Base-by-base conservation (phyloP, 2,113 vertebrate genomes). In the Stigmatopora nigra region DNA sequence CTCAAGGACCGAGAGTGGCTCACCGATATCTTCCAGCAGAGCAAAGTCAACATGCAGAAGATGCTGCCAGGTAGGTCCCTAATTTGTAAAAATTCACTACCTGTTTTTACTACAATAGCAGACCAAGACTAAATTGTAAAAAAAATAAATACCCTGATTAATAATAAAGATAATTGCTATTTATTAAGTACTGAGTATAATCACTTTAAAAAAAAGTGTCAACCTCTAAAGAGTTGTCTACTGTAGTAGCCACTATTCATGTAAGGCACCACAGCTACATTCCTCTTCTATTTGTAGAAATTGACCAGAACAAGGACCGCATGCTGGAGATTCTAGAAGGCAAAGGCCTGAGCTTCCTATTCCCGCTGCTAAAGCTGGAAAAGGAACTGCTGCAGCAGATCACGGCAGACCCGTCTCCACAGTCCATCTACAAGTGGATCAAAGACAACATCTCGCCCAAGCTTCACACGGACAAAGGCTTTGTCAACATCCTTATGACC, bases 401-500 rank as follows among this genome's bases (percentile, higher is more conserved):
- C 68, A 92, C 93, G 82, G 92, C 92, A 8, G 97, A 99, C 87
- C 96, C 97, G 72, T 97, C 95, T 82, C 97, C 97, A 80, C 95
- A 98, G 89, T 89, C 93, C 83, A 96, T 99, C 89, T 99, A 99
- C 87, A 99, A 99, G 87, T 99, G 97, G 97, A 98, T 99, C 84
- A 99, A 99, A 88, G 97, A 99, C 88, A 98, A 98, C 88, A 97
- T 99, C 89, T 98, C 95, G 69, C 94, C 94, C 73, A 97, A 94
- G 88, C 95, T 99, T 76, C 97, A 99, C 91, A 93, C 93, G 45
- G 96, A 99, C 88, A 98, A 97, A 90, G 96, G 95, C 90, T 99
- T 99, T 85, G 93, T 99, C 89, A 99, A 99, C 93, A 99, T 99
- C 87, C 93, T 99, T 88, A 95, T 98, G 93, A 98, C 96, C 86